Evolutionary conservation across 1,140 invertebrate genomes (phyloP).

Genomic region (Diachasma alloeum): DNA sequence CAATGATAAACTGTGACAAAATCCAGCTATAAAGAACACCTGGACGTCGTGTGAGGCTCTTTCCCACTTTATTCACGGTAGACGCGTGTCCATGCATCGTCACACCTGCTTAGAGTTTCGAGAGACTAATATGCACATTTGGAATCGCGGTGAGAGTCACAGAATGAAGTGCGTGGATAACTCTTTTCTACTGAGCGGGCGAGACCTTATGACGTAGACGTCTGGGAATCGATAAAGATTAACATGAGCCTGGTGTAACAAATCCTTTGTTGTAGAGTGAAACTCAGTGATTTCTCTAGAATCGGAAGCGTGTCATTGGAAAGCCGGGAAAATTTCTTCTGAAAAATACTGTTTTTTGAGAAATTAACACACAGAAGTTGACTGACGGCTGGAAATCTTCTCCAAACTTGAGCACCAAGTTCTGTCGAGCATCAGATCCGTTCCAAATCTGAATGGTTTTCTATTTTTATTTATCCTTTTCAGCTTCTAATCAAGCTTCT

Average conservation of each 20-base stretch:
- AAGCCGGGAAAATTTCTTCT: background rate
- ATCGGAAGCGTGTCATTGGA: background rate
- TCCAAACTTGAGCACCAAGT: too few relatives aligned
- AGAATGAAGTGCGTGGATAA: background rate
- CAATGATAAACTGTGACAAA: conserved; percentile 27
- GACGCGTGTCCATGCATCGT: conserved; percentile 64
- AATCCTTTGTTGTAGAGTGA: background rate
- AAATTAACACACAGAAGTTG: too few relatives aligned
- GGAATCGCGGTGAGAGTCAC: conserved; percentile 19
- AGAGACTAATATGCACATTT: conserved; percentile 22
- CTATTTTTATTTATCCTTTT: too few relatives aligned
- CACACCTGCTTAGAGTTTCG: conserved; percentile 59
- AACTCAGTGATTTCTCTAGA: background rate
- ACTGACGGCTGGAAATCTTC: too few relatives aligned
- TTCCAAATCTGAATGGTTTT: too few relatives aligned
- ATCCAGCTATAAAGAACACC: conserved; percentile 56
- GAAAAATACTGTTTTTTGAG: too few relatives aligned
- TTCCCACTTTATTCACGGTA: conserved; percentile 52
- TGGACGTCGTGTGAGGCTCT: conserved; percentile 41
- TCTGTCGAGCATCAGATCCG: too few relatives aligned
- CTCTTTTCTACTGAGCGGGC: background rate
- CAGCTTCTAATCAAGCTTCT: too few relatives aligned
- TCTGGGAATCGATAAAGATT: background rate
- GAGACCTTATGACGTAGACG: background rate
- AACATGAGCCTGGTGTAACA: background rate